phyloP scores from a whole-genome alignment of 2,113 vertebrate genomes.

The Sialia sialis region DNA sequence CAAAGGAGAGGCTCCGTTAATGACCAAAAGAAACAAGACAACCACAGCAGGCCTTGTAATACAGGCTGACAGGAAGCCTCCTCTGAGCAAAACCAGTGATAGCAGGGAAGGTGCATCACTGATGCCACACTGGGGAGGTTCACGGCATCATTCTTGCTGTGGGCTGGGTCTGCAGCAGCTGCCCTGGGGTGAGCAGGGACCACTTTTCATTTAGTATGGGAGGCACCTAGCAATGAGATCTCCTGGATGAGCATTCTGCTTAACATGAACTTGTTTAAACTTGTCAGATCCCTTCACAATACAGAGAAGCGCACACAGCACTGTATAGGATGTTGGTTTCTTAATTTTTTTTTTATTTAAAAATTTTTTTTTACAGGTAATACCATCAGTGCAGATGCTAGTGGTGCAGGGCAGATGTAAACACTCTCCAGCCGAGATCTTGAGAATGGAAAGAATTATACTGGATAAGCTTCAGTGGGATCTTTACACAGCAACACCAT shows the following conservation, averaged over 20 bases:
- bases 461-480: slow-evolving; percentile 86
- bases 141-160: accelerated
- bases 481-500: slow-evolving; percentile 79
- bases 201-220: neutral
- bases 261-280: neutral
- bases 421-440: slow-evolving; percentile 82
- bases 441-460: slow-evolving; percentile 85
- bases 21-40: neutral
- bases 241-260: neutral
- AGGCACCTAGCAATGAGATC: neutral
- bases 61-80: neutral
- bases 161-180: neutral
- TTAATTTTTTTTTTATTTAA: slow-evolving; percentile 62
- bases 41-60: neutral
- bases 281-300: neutral
- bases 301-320: slow-evolving; percentile 18
- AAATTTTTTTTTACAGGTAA: slow-evolving; percentile 76
- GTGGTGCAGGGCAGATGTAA: slow-evolving; percentile 78
- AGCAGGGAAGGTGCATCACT: neutral
- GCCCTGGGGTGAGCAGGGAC: neutral
- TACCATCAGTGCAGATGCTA: slow-evolving; percentile 79
- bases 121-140: neutral
- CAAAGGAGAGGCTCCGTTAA: neutral
- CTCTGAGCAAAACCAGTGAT: neutral
- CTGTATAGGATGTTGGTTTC: slow-evolving; percentile 47